Evolutionary conservation across 1,140 invertebrate genomes (phyloP).

Genomic region (Calephelis virginiensis): DNA sequence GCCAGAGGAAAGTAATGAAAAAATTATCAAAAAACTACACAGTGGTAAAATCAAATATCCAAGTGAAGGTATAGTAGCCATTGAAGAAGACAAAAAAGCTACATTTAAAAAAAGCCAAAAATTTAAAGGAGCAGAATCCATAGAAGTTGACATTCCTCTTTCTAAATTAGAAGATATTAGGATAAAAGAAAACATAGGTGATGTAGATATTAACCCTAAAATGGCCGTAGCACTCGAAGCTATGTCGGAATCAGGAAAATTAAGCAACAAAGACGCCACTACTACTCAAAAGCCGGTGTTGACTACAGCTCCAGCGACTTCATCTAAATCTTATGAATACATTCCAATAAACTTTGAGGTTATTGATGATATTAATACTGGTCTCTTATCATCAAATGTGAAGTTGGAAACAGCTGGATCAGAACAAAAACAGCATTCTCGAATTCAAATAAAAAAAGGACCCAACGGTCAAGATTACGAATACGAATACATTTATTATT

Average conservation of each 20-base stretch:
- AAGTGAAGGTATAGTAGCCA: slow-evolving; percentile 68
- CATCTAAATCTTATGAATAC: slow-evolving; percentile 63
- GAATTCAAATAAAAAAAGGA: slow-evolving; percentile 91
- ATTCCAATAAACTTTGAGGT: slow-evolving; percentile 74
- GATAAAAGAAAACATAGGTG: slow-evolving; percentile 59
- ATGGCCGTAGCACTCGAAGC: slow-evolving; percentile 72
- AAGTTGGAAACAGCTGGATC: slow-evolving; percentile 73
- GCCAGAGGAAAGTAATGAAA: slow-evolving; percentile 51
- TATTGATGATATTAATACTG: slow-evolving; percentile 73
- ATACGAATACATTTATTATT: slow-evolving; percentile 95
- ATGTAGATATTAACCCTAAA: slow-evolving; percentile 65
- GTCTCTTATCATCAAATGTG: slow-evolving; percentile 68
- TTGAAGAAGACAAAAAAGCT: slow-evolving; percentile 70
- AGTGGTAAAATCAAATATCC: slow-evolving; percentile 56
- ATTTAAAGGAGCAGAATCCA: slow-evolving; percentile 60
- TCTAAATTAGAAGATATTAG: slow-evolving; percentile 74
- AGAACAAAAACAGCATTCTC: slow-evolving; percentile 80
- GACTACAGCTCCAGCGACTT: slow-evolving; percentile 56
- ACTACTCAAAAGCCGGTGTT: slow-evolving; percentile 74
- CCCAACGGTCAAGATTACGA: slow-evolving; percentile 95
- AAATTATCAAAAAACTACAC: slow-evolving; percentile 55
- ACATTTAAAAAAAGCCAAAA: slow-evolving; percentile 61
- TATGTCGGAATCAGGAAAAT: slow-evolving; percentile 72
- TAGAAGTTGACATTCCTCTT: slow-evolving; percentile 70
- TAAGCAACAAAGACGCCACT: slow-evolving; percentile 52